Evolutionary conservation across 2,797 vertebrate genomes (phyloP).

Genomic region (Glossophaga mutica): DNA sequence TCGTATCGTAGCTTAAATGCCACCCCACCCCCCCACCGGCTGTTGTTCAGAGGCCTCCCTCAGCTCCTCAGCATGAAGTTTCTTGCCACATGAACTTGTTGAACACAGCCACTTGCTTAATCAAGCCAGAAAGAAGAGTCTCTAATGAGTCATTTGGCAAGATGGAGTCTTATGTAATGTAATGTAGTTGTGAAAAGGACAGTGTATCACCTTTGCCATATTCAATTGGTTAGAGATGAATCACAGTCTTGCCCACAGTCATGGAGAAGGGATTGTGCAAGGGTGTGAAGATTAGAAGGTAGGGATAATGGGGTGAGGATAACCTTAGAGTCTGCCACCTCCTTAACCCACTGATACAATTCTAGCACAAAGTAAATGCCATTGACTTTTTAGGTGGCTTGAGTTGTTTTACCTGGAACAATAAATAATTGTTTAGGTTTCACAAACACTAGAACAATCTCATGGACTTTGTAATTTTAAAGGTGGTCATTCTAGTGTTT

Average conservation of each 20-base stretch:
- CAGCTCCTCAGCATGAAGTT: background rate
- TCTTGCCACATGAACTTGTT: background rate
- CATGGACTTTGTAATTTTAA: background rate
- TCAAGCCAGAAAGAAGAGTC: background rate
- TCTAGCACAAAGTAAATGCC: background rate
- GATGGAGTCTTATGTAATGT: background rate
- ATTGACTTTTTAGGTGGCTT: background rate
- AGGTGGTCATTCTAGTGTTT: background rate
- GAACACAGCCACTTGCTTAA: background rate
- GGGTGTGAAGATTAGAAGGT: background rate
- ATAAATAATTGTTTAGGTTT: background rate
- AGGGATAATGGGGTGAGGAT: background rate
- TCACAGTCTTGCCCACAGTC: background rate
- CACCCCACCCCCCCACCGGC: fast-evolving
- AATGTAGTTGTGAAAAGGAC: background rate
- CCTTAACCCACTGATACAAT: background rate
- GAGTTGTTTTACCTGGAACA: background rate
- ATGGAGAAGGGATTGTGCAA: background rate
- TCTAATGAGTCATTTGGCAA: background rate
- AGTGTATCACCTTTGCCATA: background rate
- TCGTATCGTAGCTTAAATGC: background rate
- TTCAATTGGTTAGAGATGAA: background rate
- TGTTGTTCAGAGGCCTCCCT: background rate
- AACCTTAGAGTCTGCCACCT: background rate
- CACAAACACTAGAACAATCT: background rate